Percentiles rank a stretch among this genome's conserved stretches.
Evolutionary conservation across 2,113 vertebrate genomes (phyloP).

Genomic region (Etheostoma cragini): DNA sequence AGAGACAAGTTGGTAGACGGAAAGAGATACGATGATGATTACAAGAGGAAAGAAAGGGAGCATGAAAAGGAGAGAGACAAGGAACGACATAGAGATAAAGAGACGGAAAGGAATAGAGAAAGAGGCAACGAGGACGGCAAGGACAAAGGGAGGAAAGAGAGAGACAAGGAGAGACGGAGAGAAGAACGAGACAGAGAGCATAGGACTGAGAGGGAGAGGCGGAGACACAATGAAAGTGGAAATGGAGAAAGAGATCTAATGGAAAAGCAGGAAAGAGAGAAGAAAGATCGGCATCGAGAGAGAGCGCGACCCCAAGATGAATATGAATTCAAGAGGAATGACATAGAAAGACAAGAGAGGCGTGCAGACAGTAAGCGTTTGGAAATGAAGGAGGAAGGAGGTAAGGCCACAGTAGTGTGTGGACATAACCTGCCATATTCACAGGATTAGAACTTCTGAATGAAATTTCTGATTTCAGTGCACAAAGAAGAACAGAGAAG

Average conservation of each 20-base stretch:
- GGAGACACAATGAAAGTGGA: conserved; percentile 45
- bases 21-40: conserved; percentile 48
- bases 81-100: conserved; percentile 43
- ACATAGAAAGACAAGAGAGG: conserved; percentile 60
- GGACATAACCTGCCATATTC: background rate
- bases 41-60: conserved; percentile 48
- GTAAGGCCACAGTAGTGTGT: conserved; percentile 37
- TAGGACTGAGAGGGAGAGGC: conserved; percentile 44
- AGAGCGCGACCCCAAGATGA: conserved; percentile 45
- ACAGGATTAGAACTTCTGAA: background rate
- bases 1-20: conserved; percentile 56
- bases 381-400: conserved; percentile 68
- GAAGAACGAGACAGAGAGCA: conserved; percentile 42
- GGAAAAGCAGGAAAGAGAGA: conserved; percentile 53
- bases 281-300: conserved; percentile 47
- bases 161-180: conserved; percentile 51
- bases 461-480: conserved; percentile 57
- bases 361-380: conserved; percentile 61
- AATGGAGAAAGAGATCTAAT: conserved; percentile 21
- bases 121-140: conserved; percentile 44
- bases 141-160: conserved; percentile 51
- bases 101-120: conserved; percentile 34
- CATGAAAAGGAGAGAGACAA: conserved; percentile 38
- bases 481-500: conserved; percentile 65
- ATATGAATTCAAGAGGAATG: conserved; percentile 33